Conservation (phyloP, 2,888 invertebrate species). For the Crocallis elinguaria region DNA sequence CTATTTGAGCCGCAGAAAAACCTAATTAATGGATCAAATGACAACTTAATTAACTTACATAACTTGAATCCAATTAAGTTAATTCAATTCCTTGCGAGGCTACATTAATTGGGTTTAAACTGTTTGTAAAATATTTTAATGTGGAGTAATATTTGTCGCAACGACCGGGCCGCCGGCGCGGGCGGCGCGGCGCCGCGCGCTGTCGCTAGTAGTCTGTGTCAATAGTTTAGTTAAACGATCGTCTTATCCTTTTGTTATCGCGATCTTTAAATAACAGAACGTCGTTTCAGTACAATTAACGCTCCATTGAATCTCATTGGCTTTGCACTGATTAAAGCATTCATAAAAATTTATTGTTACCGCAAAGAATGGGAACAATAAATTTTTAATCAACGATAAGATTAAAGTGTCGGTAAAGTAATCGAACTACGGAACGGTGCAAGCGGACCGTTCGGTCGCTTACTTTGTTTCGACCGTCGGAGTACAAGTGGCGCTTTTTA, state of each 20-base stretch:
- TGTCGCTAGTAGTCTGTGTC: too few species aligned
- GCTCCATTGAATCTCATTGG: constrained; percentile 16
- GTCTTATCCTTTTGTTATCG: constrained; percentile 8
- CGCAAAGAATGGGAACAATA: constrained; percentile 13
- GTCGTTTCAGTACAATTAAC: constrained; percentile 4
- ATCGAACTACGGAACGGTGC: background rate
- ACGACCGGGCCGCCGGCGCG: too few species aligned
- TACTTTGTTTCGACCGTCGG: background rate
- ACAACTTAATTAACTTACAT: background rate
- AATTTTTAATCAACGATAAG: constrained; percentile 17
- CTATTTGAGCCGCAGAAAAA: background rate
- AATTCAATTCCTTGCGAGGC: background rate
- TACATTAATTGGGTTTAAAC: background rate
- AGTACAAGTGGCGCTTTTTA: too few species aligned
- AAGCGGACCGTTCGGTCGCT: background rate
- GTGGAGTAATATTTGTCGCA: too few species aligned
- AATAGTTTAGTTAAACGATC: background rate
- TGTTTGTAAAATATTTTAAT: too few species aligned
- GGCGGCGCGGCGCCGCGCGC: background rate
- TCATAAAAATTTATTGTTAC: constrained; percentile 15
- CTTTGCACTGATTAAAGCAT: constrained; percentile 18
- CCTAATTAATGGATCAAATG: background rate
- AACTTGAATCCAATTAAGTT: background rate
- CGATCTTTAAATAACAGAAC: background rate
- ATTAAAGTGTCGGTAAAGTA: constrained; percentile 4